Conservation (phyloP, 2,113 vertebrate genomes). For the Marmota monax region DNA sequence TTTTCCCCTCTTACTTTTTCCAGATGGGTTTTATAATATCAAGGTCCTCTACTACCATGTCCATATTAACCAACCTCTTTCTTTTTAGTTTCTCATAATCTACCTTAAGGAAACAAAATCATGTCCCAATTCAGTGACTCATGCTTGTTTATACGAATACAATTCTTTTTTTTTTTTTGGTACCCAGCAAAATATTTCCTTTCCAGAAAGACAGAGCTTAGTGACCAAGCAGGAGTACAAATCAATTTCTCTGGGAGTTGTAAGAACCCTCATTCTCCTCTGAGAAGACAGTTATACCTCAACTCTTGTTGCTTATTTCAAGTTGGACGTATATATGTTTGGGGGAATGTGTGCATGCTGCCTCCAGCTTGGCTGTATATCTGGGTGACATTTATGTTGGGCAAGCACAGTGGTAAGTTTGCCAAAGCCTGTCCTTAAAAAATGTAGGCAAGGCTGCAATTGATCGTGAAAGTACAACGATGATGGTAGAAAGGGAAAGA, state of each 20-base stretch:
- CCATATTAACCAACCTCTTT: not conserved
- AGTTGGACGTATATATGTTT: not conserved
- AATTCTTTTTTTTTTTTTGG: constrained; percentile 77
- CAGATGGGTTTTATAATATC: not conserved
- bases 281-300: constrained; percentile 60
- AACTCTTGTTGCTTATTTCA: constrained; percentile 68
- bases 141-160: constrained; percentile 79
- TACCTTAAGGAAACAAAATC: constrained; percentile 67
- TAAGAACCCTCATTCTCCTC: constrained; percentile 68
- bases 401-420: constrained; percentile 56
- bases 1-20: not conserved
- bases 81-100: not conserved
- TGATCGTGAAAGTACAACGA: not conserved
- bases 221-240: constrained; percentile 74
- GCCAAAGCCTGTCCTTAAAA: constrained; percentile 54
- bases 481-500: constrained; percentile 24
- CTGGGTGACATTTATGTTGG: constrained; percentile 59
- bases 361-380: constrained; percentile 73
- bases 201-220: constrained; percentile 77
- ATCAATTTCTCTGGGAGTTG: constrained; percentile 12
- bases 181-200: constrained; percentile 80
- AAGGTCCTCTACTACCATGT: not conserved
- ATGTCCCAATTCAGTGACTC: constrained; percentile 65
- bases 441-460: constrained; percentile 8
- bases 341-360: not conserved